Evolutionary conservation across 2,797 vertebrate genomes (phyloP), one percentile per base, ranked within the genome.

Genomic region (Onychomys leucogaster): DNA sequence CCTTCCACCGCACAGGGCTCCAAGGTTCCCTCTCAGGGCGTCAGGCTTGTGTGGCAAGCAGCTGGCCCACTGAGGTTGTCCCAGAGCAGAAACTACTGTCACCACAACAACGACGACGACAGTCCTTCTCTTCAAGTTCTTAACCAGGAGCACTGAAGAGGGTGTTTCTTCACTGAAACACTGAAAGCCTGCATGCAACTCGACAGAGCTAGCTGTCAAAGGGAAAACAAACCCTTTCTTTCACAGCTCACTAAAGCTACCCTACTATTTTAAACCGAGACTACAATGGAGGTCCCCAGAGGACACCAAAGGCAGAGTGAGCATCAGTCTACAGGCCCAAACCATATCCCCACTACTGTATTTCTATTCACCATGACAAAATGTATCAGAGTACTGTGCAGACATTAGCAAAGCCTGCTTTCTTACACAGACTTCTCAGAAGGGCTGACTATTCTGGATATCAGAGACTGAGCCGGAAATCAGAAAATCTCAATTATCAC

Each of bases 381-480:
- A 5, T 63, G 4, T 77, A 95, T 75, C 57, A 7, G 89, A 65
- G n/a, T 80, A 65, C 13, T 76, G 37, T 59, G 23, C 57, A 90
- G 80, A 96, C 67, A 90, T 2, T 46, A 95, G 65, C 76, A 96
- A 95, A 96, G 85, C 32, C 52, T 90, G 84, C 49, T 67, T n/a
- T 86, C 52, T 67, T n/a, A 87, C 75, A 34, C n/a, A 81, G 17
- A 84, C 13, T 76, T 92, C 81, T 88, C 81, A 84, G 27, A 86
- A 92, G 75, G 90, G 80, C 34, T 90, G 76, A 82, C 77, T 92
- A 92, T 95, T 90, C 96, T 93, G 67, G 27, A 89, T 89, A 93
- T n/a, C 55, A 82, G 78, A 89, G n/a, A 25, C 29, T 87, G 23
- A 43, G 49, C 94, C 1, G 81, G 25, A 65, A 90, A 92, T 88